Conservation (phyloP, 2,113 vertebrate species). For the Oryzias melastigma region DNA sequence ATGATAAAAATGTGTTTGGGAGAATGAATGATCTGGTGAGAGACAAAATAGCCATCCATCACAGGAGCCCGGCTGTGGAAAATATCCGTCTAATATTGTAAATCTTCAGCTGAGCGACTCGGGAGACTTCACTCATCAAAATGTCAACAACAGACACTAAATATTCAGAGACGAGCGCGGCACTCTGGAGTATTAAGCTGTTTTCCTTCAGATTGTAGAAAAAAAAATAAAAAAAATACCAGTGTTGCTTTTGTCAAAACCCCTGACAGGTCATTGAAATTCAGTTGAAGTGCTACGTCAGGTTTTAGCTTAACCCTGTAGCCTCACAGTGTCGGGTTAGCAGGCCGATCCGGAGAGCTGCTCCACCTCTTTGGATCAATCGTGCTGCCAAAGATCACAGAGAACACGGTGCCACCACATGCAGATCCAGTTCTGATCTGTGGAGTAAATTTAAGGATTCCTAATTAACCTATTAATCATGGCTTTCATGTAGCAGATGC, state of each 20-base stretch:
- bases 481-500: constrained; percentile 68
- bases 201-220: constrained; percentile 64
- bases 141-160: constrained; percentile 63
- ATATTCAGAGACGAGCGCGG: constrained; percentile 58
- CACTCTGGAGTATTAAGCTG: constrained; percentile 69
- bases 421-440: constrained; percentile 54
- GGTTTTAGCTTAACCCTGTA: constrained; percentile 39
- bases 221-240: constrained; percentile 65
- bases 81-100: constrained; percentile 62
- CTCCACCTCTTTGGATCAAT: too few species aligned
- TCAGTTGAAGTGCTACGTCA: constrained; percentile 43
- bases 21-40: constrained; percentile 46
- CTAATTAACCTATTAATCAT: constrained; percentile 76
- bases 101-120: constrained; percentile 51
- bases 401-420: constrained; percentile 16
- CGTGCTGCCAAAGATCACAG: too few species aligned
- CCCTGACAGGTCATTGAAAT: constrained; percentile 68
- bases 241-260: constrained; percentile 57
- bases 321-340: constrained; percentile 23
- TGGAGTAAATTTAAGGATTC: constrained; percentile 61
- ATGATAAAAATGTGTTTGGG: constrained; percentile 45
- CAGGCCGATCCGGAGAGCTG: constrained; percentile 12
- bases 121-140: constrained; percentile 68
- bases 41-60: constrained; percentile 55
- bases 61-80: constrained; percentile 36